phyloP scores from a whole-genome alignment of 2,113 vertebrate species.

The Ancistrus triradiatus region DNA sequence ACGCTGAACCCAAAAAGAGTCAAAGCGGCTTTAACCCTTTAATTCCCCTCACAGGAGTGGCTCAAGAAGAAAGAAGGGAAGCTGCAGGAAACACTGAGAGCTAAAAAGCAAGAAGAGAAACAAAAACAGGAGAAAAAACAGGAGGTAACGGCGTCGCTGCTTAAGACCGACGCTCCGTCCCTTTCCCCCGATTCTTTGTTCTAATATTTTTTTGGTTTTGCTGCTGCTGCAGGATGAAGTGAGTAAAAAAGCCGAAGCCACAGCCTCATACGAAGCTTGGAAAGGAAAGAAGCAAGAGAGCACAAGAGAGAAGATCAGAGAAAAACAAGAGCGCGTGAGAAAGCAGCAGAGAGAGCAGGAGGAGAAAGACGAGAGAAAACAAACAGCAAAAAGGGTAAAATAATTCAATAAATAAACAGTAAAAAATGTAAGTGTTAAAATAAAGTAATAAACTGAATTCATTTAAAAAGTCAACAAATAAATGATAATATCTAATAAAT shows the following conservation, averaged over 20 bases:
- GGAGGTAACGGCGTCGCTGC: conserved; percentile 61
- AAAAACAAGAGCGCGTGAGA: conserved; percentile 65
- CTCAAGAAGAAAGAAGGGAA: conserved; percentile 80
- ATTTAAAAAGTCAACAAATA: too few relatives aligned
- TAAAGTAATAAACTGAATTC: too few relatives aligned
- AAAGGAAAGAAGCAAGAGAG: conserved; percentile 78
- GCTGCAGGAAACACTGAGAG: conserved; percentile 63
- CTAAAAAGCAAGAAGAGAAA: conserved; percentile 77
- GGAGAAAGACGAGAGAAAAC: conserved; percentile 68
- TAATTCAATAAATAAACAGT: background rate
- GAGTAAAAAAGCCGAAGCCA: conserved; percentile 76
- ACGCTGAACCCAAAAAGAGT: too few relatives aligned
- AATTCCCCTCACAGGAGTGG: conserved; percentile 91
- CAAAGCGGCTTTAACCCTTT: too few relatives aligned
- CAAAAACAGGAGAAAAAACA: conserved; percentile 69
- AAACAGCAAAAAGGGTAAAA: conserved; percentile 73
- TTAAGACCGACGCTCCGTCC: too few relatives aligned
- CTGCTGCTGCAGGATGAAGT: conserved; percentile 52
- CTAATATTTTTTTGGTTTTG: background rate
- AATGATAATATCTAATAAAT: too few relatives aligned
- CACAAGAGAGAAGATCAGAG: conserved; percentile 68
- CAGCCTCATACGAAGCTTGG: conserved; percentile 85
- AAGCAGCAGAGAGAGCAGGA: conserved; percentile 66
- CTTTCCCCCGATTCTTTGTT: too few relatives aligned
- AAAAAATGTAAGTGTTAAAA: too few relatives aligned